Evolutionary conservation across 2,888 invertebrate species (phyloP), one percentile per base, ranked within the genome.

Genomic region (Epinotia bilunana): DNA sequence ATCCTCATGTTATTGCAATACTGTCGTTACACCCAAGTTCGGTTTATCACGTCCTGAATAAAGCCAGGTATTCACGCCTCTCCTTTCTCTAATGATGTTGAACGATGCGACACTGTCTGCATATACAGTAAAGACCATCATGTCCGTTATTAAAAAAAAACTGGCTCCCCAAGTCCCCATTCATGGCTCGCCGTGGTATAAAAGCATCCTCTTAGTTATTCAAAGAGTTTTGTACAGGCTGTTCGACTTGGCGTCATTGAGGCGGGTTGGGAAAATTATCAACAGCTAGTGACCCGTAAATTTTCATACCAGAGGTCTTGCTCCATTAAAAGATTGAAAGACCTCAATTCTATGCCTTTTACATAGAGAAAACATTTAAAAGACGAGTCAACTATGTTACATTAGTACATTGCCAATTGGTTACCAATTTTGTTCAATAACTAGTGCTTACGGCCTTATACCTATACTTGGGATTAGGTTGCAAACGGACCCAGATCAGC

Each of bases 181-280:
- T 92, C 90, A 91, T 83, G 79, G 83, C 83, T 84, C 85, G 83
- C 83, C 82, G 86, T 83, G 84, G 81, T 83, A 90, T 91, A 90
- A 92, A 91, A 85, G 88, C 69, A 83, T 88, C 87, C 90, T 89
- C 88, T 91, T 91, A 89, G 88, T 92, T 91, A 91, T 92, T 90
- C 89, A 92, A 86, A 89, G 86, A 87, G 86, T 89, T 87, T 88
- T 89, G 88, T 86, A 86, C 80, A 85, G 86, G 87, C 83, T 83
- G 83, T 80, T 79, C 39, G 82, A 82, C 81, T 58, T 11, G 43
- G 20, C 69, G 43, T 58, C 69, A 69, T 60, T 69, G 69, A 58
- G n/a, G 23, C 67, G 57, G 39, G 23, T 11, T 16, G 46, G 58
- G 46, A 23, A 53, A 71, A 39, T 61, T 61, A 33, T 61, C 33